phyloP scores from a whole-genome alignment of 2,797 vertebrate genomes.

The Phrynocephalus vlangalii region DNA sequence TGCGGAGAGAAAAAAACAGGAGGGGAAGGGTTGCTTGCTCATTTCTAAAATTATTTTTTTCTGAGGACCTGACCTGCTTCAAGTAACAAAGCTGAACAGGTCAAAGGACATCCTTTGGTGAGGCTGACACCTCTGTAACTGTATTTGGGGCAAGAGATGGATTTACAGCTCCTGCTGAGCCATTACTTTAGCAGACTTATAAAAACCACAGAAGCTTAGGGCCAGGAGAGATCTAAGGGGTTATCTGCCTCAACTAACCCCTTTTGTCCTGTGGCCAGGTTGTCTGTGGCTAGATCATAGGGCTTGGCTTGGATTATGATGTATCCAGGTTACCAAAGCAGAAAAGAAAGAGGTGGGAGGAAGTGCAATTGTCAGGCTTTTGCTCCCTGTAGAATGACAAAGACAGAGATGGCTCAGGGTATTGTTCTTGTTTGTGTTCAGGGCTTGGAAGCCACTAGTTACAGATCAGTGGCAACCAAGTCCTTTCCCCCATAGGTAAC shows the following conservation, averaged over 20 bases:
- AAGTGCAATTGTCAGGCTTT: not conserved
- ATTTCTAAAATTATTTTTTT: slow-evolving; percentile 52
- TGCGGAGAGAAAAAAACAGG: slow-evolving; percentile 38
- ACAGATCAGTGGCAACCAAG: not conserved
- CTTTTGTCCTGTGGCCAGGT: not conserved
- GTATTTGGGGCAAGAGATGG: not conserved
- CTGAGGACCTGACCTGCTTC: slow-evolving; percentile 49
- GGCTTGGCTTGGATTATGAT: not conserved
- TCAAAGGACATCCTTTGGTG: slow-evolving; percentile 19
- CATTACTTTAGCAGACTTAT: not conserved
- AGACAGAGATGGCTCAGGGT: not conserved
- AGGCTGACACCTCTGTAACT: not conserved
- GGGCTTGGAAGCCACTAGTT: not conserved
- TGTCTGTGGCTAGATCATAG: not conserved
- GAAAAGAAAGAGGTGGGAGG: not conserved
- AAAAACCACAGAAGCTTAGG: not conserved
- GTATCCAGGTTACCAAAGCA: not conserved
- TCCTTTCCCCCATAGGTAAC: not conserved
- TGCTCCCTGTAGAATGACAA: not conserved
- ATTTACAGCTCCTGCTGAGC: slow-evolving; percentile 13
- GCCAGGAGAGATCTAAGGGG: slow-evolving; percentile 13
- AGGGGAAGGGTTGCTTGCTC: slow-evolving; percentile 55
- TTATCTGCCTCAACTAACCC: not conserved
- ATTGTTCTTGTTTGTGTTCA: not conserved
- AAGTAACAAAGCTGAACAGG: slow-evolving; percentile 13